These are phyloP conservation scores for Gobio gobio DNA, from an alignment of 2,113 vertebrate species.

Conservation along the genomic window DNA sequence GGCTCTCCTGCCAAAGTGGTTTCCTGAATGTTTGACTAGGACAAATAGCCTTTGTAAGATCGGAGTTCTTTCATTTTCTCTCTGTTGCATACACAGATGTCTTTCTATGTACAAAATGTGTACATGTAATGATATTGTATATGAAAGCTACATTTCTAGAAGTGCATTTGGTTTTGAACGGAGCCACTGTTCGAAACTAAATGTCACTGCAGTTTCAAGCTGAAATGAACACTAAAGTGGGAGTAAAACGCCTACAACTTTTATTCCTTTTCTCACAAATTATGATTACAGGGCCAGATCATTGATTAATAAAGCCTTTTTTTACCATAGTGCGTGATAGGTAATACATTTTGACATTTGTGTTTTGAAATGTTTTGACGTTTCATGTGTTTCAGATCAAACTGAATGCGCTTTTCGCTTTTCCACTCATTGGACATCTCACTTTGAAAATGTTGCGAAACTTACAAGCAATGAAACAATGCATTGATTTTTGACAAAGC, in stretches of 20 bases:
- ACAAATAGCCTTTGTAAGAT: slow-evolving; percentile 23
- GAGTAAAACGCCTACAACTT: background rate
- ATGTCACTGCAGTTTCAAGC: background rate
- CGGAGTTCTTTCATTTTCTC: background rate
- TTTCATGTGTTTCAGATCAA: background rate
- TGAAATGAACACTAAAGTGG: background rate
- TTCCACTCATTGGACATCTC: background rate
- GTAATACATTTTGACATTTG: background rate
- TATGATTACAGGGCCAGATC: background rate
- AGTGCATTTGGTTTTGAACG: background rate
- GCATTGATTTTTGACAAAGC: too few relatives aligned
- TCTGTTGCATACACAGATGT: background rate
- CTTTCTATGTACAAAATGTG: slow-evolving; percentile 4
- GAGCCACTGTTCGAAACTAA: background rate
- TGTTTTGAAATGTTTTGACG: background rate
- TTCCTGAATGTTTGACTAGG: slow-evolving; percentile 11
- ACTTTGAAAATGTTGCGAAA: background rate
- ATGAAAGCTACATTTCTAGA: background rate
- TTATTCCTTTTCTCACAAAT: background rate
- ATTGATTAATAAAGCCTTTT: background rate
- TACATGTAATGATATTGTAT: background rate
- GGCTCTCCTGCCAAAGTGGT: background rate
- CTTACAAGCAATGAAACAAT: background rate
- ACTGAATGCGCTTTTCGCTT: background rate
- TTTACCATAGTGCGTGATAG: background rate